Conservation (phyloP, 2,888 invertebrate genomes). For the Lathronympha strigana region DNA sequence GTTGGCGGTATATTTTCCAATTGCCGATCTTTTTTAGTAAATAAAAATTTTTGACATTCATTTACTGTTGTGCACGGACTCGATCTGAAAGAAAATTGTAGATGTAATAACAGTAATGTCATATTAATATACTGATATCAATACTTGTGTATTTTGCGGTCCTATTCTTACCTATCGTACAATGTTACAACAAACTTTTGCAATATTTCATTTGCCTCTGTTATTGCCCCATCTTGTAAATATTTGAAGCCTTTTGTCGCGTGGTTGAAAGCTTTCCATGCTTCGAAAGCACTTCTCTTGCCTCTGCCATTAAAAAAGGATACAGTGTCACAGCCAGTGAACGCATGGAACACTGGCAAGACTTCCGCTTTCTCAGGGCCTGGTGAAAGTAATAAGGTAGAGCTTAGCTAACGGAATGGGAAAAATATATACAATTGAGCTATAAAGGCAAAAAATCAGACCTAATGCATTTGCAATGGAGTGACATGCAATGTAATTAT, state of each 20-base stretch:
- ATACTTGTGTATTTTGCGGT: no score
- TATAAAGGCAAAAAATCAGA: not conserved
- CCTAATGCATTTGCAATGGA: no score
- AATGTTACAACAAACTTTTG: not conserved
- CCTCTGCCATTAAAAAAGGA: not conserved
- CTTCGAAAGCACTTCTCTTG: not conserved
- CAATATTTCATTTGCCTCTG: not conserved
- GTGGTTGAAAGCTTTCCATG: not conserved
- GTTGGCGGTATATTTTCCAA: constrained; percentile 1
- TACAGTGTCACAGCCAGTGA: not conserved
- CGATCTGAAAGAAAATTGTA: no score
- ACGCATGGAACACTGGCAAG: not conserved
- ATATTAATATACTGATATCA: no score
- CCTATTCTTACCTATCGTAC: no score
- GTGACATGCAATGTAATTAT: no score
- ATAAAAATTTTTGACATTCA: not conserved
- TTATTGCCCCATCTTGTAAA: no score
- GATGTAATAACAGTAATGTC: no score
- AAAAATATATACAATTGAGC: no score
- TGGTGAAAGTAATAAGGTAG: no score
- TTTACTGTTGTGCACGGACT: not conserved
- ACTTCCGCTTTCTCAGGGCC: no score
- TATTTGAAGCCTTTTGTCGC: not conserved
- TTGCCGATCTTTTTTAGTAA: not conserved
- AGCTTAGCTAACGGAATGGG: no score